Evolutionary conservation across 35 echinoderm and acorn worm genomes (phyloP), one percentile per base, ranked within the genome.

Genomic region (Chiridota heheva): DNA sequence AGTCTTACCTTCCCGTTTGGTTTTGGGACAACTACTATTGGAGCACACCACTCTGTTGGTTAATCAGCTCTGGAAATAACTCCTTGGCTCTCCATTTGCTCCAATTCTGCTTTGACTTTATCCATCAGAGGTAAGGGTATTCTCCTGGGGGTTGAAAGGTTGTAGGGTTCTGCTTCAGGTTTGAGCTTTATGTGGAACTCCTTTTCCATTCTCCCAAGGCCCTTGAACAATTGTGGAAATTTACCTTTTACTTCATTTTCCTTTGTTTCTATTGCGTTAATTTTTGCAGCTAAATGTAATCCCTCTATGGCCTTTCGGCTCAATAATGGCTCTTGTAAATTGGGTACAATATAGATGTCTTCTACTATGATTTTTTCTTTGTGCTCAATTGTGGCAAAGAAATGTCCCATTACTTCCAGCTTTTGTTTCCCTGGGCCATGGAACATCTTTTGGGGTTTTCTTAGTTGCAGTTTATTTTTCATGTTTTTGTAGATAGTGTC

Each of bases 1-100:
- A 91, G 49, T 0, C 74, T 0, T 6, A 86, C 40, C 1, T 36
- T 42, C 1, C 89, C 82, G 70, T 80, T 91, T 45, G 62, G 36
- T 80, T 85, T 87, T 42, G 77, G 69, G 0, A 82, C 82, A 7
- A 76, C 58, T 1, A 86, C 82, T 2, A 91, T 83, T 22, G 60
- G 67, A 0, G 83, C 56, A 38, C 83, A 86, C 84, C 90, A 92
- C 12, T 80, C 67, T 5, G 89, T 87, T 17, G 90, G 83, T 20
- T 80, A 32, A 7, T 7, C 53, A 25, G 86, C 82, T 39, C 76
- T 84, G 31, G 73, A 85, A 16, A 91, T 86, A 0, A 91, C 89
- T 27, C 89, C 67, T 30, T 68, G 74, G 4, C 42, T 35, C 7
- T 67, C 61, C 82, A 85, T 86, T 76, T 32, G 33, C 0, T 72